A percentile compares a stretch with the other conserved stretches of the same genome.
These are phyloP conservation scores for Galago senegalensis DNA, from an alignment of 2,797 vertebrate species.

Conservation along the genomic window DNA sequence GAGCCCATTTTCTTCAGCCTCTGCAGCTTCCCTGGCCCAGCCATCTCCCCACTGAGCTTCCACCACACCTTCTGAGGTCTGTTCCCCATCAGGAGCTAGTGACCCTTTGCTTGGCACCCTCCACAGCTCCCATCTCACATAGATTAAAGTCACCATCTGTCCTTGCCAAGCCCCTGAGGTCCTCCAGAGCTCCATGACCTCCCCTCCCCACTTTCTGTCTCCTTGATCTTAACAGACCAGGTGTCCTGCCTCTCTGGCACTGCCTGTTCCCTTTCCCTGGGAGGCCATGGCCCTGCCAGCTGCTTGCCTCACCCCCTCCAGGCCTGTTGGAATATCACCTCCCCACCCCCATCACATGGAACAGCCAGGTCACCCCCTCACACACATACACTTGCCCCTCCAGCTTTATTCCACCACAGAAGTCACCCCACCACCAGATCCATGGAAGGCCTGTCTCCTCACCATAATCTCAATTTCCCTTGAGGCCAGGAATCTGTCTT, in stretches of 20 bases:
- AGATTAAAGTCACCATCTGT: neutral
- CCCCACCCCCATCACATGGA: accelerated
- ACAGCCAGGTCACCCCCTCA: neutral
- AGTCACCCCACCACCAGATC: neutral
- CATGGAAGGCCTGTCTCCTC: neutral
- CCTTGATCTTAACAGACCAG: neutral
- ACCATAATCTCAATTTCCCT: neutral
- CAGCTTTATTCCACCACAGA: neutral
- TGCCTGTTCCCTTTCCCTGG: neutral
- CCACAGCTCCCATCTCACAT: neutral
- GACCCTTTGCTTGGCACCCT: neutral
- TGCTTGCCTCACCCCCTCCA: too few species aligned
- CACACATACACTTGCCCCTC: neutral
- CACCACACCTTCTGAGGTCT: neutral
- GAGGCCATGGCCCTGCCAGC: neutral
- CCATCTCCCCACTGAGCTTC: neutral
- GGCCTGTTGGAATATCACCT: neutral
- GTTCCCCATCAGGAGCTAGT: neutral
- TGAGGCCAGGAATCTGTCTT: neutral
- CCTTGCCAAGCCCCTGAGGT: neutral
- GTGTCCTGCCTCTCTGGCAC: accelerated
- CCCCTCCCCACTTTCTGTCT: neutral
- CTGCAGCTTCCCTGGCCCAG: neutral
- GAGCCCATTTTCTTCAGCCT: neutral
- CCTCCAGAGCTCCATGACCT: neutral